Base-by-base conservation (phyloP, 2,888 invertebrate species). In the Actias luna region DNA sequence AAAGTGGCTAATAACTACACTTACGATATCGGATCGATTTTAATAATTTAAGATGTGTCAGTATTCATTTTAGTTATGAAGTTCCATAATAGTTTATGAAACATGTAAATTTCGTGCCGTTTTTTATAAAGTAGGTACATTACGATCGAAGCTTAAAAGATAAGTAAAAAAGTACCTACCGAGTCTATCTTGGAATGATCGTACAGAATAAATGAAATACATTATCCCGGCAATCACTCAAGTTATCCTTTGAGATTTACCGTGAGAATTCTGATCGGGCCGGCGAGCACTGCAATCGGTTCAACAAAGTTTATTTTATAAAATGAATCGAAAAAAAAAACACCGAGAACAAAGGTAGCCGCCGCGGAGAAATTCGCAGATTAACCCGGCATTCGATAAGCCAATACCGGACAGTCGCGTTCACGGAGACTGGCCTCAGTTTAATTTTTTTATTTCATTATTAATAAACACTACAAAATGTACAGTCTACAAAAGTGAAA, bases 311-410 rank as follows among this genome's bases (percentile, higher is more conserved):
- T 89, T 88, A 89, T 88, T 91, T 87, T 78, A 83, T 84, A 88
- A 85, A 85, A 79, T 80, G 82, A 79, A 73, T 77, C 71, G 76
- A 66, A 83, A 86, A 85, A 86, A 79, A 72, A 25, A 50, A 4
- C 14, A 77, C 76, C 74, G 65, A 78, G 79, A 87, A 91, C 92
- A 92, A 92, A 92, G 87, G 78, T 65, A 64, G 78, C 88, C 89
- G 88, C 82, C 83, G 74, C 82, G 85, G 83, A 78, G 80, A 90
- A 89, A 89, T 88, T 91, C 83, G 85, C 90, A 90, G 92, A 90
- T 91, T 90, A 87, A 83, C 73, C 75, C 70, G 84, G 88, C 88
- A 89, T 92, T 82, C 88, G 90, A 89, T 91, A 89, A 91, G 86
- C 89, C 88, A 86, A 90, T 89, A 87, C 79, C 80, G 85, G 83